Evolutionary conservation across 2,113 vertebrate genomes (phyloP).

Genomic region (Diadophis punctatus): DNA sequence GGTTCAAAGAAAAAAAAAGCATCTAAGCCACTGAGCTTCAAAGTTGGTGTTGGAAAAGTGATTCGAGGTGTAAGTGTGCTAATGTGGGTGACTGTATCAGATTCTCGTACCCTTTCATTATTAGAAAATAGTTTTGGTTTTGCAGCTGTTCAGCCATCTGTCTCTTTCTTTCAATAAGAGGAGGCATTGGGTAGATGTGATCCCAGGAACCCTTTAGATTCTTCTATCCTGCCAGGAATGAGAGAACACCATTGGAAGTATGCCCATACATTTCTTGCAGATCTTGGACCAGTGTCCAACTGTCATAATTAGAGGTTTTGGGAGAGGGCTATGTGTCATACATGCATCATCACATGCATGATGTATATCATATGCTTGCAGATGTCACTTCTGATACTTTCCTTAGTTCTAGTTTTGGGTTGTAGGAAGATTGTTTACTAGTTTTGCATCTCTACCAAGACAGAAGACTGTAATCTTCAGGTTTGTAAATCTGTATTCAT

Average conservation of each 20-base stretch:
- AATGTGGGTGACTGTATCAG: rapidly evolving
- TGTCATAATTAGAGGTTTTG: background rate
- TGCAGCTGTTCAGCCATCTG: background rate
- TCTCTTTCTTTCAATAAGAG: background rate
- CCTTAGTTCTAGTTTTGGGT: background rate
- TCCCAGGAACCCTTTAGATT: background rate
- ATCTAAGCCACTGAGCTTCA: conserved; percentile 90
- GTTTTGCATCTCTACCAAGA: background rate
- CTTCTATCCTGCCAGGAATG: background rate
- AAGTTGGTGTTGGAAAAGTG: conserved; percentile 90
- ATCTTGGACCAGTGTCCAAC: background rate
- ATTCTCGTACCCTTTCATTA: background rate
- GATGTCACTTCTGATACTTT: background rate
- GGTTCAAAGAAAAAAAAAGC: conserved; percentile 93
- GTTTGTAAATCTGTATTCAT: background rate
- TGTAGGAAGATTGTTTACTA: background rate
- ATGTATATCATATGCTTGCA: background rate
- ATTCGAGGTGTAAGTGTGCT: conserved; percentile 87
- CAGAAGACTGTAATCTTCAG: background rate
- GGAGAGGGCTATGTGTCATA: background rate
- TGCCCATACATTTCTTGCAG: background rate
- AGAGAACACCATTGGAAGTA: background rate
- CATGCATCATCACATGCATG: background rate
- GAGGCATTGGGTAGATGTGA: background rate
- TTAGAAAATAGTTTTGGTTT: rapidly evolving